Base-by-base conservation (phyloP, 2,888 invertebrate species). In the Caenorhabditis uteleia region DNA sequence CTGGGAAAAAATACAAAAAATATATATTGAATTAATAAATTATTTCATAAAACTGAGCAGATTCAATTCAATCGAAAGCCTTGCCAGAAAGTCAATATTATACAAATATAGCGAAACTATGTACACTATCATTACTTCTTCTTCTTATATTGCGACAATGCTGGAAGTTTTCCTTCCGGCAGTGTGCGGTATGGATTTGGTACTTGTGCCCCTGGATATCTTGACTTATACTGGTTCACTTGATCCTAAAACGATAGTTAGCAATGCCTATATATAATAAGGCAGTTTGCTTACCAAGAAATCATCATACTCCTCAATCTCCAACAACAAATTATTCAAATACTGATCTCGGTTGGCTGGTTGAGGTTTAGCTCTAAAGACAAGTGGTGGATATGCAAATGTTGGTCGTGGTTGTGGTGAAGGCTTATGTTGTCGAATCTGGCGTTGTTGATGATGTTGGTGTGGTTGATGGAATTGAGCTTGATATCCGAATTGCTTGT, bases 281-380 rank as follows among this genome's bases (percentile, higher is more conserved):
- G 7, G 12, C 20, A 7, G 38, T n/a, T 3, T 14, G 18, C 55
- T 39, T 33, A 69, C 72, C 68, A 72, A 33, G 26, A 72, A 72
- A 40, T 72, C 72, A 48, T 72, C 72, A 21, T 72, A 72, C 40
- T 72, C 72, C 27, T 72, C 72, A 42, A 72, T 62, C 57, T 72
- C 72, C 34, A 64, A 26, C 7, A 72, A 39, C 16, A 72, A 36
- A 31, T 72, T 72, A 36, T 64, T 66, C 40, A 65, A 34, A 23
- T 56, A 64, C 2, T 58, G 49, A 18, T 72, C 72, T 1, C 72
- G 57, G 18, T 60, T 69, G 21, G 34, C 10, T 31, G 69, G 67
- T 31, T 64, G 58, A 10, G 67, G 55, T 20, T 64, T 60, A 0
- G 72, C 67, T 48, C 72, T 64, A 38, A 47, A 71, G 31, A 66